A percentile compares a stretch with the other conserved stretches of the same genome.
phyloP scores from a whole-genome alignment of 2,888 invertebrate species.

The Sarcophaga subvicina region DNA sequence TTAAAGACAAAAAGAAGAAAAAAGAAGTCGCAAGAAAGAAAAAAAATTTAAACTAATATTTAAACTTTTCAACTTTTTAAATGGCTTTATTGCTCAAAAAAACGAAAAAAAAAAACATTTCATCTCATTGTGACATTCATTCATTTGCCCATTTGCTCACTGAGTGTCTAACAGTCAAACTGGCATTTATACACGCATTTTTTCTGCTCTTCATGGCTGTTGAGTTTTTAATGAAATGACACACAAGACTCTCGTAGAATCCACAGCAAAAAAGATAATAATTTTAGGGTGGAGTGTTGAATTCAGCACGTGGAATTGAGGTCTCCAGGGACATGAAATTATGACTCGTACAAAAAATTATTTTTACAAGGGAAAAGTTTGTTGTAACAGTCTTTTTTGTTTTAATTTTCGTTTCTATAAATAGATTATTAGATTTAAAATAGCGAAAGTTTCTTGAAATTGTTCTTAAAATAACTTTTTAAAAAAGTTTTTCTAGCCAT shows the following conservation, averaged over 20 bases:
- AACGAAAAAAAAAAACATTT: background rate
- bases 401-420: too few relatives aligned
- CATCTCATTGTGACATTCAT: background rate
- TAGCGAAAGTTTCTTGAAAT: too few relatives aligned
- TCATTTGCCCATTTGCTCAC: background rate
- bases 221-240: background rate
- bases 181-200: background rate
- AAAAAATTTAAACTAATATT: background rate
- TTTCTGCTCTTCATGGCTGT: background rate
- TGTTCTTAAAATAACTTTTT: too few relatives aligned
- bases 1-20: background rate
- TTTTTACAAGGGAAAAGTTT: background rate
- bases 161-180: background rate
- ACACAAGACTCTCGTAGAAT: background rate
- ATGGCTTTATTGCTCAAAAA: background rate
- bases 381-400: background rate
- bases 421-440: too few relatives aligned
- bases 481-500: too few relatives aligned
- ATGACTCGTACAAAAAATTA: constrained; percentile 7
- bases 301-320: background rate
- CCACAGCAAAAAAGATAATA: background rate
- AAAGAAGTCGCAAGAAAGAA: background rate
- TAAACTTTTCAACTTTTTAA: background rate
- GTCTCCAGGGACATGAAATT: background rate
- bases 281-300: background rate